Evolutionary conservation across 2,797 vertebrate species (phyloP), one percentile per base, ranked within the genome.

Genomic region (Bufotes viridis): DNA sequence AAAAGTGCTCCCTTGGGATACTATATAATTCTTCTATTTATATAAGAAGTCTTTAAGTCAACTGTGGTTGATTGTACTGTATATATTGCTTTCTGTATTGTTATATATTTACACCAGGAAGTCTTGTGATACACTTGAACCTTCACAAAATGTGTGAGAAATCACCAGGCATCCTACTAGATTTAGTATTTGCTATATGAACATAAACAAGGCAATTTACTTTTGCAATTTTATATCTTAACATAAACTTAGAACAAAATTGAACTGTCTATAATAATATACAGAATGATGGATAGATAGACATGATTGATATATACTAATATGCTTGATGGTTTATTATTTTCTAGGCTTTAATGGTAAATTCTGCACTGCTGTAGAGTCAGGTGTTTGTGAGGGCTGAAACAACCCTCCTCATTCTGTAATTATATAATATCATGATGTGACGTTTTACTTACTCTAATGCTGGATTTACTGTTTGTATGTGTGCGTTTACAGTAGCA

Each of bases 21-120:
- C 29, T 29, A 29, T 29, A 29, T 29, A 29, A 29, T 29, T 29
- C 1, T 34, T 34, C 29, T 34, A 34, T 34, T 34, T 34, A 34
- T 2, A 34, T 34, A 1, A 34, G 29, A 34, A 34, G 29, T 34
- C 29, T 34, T 34, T 34, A 34, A 34, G 6, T 63, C 58, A 72
- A 22, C 18, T 74, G 26, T 72, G 67, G 72, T 34, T 83, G 51
- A 84, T 84, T 74, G 26, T 74, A n/a, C 82, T 84, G 7, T 55
- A 74, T 29, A 74, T 67, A 26, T 22, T 82, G 81, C 18, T 55
- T 61, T 82, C 61, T 14, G 17, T 49, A 65, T 82, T 67, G 76
- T 67, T 82, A 67, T 53, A 12, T 26, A 53, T 72, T 79, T 53
- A 83, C 51, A 83, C n/a, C 9, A 18, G 51, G 51, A 9, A 79